A percentile compares a stretch with the other conserved stretches of the same genome.
phyloP scores from a whole-genome alignment of 1,140 invertebrate genomes.

The Ceratina calcarata region DNA sequence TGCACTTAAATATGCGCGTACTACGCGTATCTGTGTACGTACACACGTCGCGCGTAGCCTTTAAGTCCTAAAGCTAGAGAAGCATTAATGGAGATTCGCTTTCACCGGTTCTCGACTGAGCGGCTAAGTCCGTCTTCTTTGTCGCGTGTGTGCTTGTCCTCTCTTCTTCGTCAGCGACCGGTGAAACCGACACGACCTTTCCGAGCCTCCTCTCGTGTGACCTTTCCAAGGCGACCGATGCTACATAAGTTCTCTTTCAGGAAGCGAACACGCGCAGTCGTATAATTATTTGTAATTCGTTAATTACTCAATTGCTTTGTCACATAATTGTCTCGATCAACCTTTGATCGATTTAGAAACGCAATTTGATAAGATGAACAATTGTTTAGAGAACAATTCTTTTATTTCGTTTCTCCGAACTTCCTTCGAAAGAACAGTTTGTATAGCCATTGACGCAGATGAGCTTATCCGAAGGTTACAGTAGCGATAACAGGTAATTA shows the following conservation, averaged over 20 bases:
- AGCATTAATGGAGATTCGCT: conserved; percentile 65
- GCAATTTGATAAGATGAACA: no score
- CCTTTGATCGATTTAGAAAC: no score
- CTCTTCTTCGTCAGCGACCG: conserved; percentile 26
- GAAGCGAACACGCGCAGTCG: conserved; percentile 13
- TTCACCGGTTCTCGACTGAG: conserved; percentile 53
- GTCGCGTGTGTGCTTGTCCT: conserved; percentile 28
- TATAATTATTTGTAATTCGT: no score
- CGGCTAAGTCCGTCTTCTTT: background rate
- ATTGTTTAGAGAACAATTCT: no score
- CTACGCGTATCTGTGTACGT: background rate
- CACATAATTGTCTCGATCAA: no score
- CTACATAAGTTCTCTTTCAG: conserved; percentile 23
- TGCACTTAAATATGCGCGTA: conserved; percentile 39
- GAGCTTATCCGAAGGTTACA: no score
- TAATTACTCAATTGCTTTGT: no score
- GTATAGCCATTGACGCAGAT: no score
- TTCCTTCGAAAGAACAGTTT: no score
- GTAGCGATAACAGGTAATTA: no score
- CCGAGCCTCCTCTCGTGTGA: conserved; percentile 41
- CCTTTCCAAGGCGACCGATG: conserved; percentile 49
- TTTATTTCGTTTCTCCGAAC: no score
- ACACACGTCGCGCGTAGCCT: conserved; percentile 14
- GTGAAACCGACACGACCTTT: conserved; percentile 52
- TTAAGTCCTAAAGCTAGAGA: conserved; percentile 33